Base-by-base conservation (phyloP, 2,113 vertebrate genomes). In the Xiphophorus hellerii region DNA sequence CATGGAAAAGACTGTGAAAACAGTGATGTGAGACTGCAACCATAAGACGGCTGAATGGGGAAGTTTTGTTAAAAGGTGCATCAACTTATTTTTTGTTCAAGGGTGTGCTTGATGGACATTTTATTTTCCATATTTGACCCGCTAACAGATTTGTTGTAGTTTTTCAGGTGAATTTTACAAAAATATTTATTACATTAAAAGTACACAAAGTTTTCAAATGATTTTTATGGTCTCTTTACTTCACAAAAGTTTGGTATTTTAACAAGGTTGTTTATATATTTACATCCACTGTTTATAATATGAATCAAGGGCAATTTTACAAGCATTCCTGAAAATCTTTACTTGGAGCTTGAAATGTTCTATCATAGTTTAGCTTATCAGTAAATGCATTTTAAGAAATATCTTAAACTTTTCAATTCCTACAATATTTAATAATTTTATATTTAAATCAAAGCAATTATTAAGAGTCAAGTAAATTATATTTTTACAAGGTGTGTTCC, bases 401-500 rank as follows among this genome's bases (percentile, higher is more conserved):
- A 54, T 54, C 22, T 54, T 54, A 5, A 58, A n/a, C 8, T 17
- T 25, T 58, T n/a, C 8, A 25, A 58, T 10, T 58, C 25, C 10
- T 10, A n/a, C 8, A n/a, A n/a, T 1, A 58, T 58, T 25, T 58
- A 7, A 58, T 25, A 58, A 10, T 20, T 48, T 48, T 7, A 8
- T n/a, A 39, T 30, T 22, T 27, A 31, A 25, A 67, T 13, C 62
- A 30, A 75, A 66, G 14, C 25, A 31, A 65, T 27, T 27, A 39
- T 62, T 48, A 78, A 29, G 28, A 71, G 25, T 67, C 39, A 51
- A 1, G 4, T 62, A 37, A 79, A 39, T 51, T 72, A 71, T 42
- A 84, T 83, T 70, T 76, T 74, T 81, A 84, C 58, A 15, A 28
- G 44, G 44, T 48, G 44, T 48, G 44, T 5, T 20, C 44, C 44